A percentile compares a stretch with the other conserved stretches of the same genome.
phyloP scores from a whole-genome alignment of 2,797 vertebrate genomes.

The Fistularia tabacaria region DNA sequence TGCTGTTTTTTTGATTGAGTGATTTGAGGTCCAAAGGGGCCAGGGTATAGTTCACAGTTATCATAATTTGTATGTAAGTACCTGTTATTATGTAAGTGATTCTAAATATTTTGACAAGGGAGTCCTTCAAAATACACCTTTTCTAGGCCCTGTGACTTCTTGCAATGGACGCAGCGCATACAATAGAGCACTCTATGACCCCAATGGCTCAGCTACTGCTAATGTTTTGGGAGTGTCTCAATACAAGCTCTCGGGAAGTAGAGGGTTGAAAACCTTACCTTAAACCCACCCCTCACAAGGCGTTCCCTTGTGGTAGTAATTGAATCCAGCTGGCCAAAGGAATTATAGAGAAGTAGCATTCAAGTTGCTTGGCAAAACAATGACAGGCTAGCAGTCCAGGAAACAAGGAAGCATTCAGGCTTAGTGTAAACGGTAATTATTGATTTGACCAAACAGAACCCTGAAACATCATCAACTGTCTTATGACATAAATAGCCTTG shows the following conservation, averaged over 20 bases:
- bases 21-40: conserved; percentile 11
- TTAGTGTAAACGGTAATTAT: conserved; percentile 37
- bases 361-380: conserved; percentile 3
- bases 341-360: conserved; percentile 43
- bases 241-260: conserved; percentile 38
- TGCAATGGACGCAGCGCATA: not conserved
- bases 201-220: conserved; percentile 19
- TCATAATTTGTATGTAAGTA: conserved; percentile 3
- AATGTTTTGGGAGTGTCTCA: conserved; percentile 57
- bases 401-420: conserved; percentile 10
- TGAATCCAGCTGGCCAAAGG: conserved; percentile 60
- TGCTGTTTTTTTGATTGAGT: conserved; percentile 25
- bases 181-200: not conserved
- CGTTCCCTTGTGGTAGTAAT: conserved; percentile 66
- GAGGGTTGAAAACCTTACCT: conserved; percentile 55
- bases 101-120: conserved; percentile 4
- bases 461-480: not conserved
- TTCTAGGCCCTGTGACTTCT: not conserved
- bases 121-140: not conserved
- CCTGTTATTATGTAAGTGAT: conserved; percentile 10
- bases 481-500: conserved; percentile 27
- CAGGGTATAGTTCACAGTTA: conserved; percentile 1
- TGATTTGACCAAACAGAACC: conserved; percentile 11
- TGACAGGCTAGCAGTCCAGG: conserved; percentile 20
- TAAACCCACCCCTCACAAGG: conserved; percentile 54